Evolutionary conservation across 2,797 vertebrate species (phyloP).

Genomic region (Lagocephalus sceleratus): DNA sequence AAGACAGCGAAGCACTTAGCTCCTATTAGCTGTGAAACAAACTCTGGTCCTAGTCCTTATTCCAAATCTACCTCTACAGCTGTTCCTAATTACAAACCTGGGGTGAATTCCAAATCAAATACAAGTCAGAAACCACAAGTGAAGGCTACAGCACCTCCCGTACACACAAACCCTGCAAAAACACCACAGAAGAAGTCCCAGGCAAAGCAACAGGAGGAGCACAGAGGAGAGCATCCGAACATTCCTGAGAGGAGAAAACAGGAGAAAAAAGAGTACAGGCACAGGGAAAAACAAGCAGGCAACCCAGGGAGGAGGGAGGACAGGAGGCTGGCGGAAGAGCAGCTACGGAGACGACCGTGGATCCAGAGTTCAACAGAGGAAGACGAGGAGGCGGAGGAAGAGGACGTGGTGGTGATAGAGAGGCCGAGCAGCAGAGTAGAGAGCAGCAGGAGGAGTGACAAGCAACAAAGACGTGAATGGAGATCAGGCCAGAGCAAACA

Average conservation of each 20-base stretch:
- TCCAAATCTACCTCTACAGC: constrained; percentile 45
- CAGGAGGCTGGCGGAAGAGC: constrained; percentile 76
- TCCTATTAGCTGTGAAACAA: constrained; percentile 33
- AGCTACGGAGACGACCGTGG: constrained; percentile 71
- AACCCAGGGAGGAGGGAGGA: constrained; percentile 66
- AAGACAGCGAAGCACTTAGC: constrained; percentile 51
- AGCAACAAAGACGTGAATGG: constrained; percentile 57
- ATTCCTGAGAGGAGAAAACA: constrained; percentile 39
- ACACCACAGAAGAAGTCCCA: constrained; percentile 50
- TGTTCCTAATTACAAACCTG: constrained; percentile 32
- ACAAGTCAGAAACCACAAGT: constrained; percentile 52
- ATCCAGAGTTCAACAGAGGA: constrained; percentile 67
- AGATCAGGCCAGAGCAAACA: constrained; percentile 67
- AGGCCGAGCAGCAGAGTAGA: constrained; percentile 72
- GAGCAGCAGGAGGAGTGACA: constrained; percentile 57
- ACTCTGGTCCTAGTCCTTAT: constrained; percentile 33
- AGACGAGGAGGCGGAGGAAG: constrained; percentile 68
- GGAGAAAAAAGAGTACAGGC: constrained; percentile 45
- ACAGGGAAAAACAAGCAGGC: constrained; percentile 36
- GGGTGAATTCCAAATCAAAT: constrained; percentile 35
- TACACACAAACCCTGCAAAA: constrained; percentile 40
- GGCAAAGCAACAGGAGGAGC: constrained; percentile 57
- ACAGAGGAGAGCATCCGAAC: constrained; percentile 67
- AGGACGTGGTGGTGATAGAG: constrained; percentile 67
- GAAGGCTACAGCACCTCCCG: constrained; percentile 25